These are phyloP conservation scores for Kradibia gibbosae DNA, from an alignment of 1,140 invertebrate species.

Conservation along the genomic window DNA sequence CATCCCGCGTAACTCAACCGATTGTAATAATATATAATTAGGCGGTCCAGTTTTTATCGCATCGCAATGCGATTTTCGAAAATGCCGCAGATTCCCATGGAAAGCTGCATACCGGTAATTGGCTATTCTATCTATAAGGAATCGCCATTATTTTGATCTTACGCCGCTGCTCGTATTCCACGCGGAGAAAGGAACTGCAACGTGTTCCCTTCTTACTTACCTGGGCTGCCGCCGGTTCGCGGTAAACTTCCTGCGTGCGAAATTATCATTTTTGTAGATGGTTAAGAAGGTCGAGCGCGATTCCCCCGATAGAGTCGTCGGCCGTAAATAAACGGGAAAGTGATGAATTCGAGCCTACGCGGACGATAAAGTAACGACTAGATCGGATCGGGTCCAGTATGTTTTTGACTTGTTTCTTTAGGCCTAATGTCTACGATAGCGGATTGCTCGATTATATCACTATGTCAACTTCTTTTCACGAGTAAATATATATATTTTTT, in stretches of 20 bases:
- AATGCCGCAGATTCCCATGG: not conserved
- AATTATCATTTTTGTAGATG: not conserved
- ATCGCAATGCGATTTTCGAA: not conserved
- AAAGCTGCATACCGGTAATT: constrained; percentile 24
- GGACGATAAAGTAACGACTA: not conserved
- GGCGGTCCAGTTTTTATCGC: not conserved
- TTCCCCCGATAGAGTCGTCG: not conserved
- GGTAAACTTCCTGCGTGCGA: not conserved
- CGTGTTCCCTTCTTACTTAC: not conserved
- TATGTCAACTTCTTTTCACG: too few relatives aligned
- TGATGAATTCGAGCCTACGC: not conserved
- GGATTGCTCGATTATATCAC: too few relatives aligned
- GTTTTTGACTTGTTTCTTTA: not conserved
- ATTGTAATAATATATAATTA: constrained; percentile 10
- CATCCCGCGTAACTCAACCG: not conserved
- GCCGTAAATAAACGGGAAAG: not conserved
- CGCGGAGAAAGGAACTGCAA: not conserved
- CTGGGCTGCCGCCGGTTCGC: not conserved
- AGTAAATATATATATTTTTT: too few relatives aligned
- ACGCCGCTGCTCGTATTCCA: not conserved
- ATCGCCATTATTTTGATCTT: constrained; percentile 8
- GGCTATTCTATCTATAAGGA: not conserved
- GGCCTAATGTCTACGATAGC: not conserved
- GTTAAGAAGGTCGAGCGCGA: not conserved
- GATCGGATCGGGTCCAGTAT: not conserved